Evolutionary conservation across 2,888 invertebrate species (phyloP).

Genomic region (Drosophila melanosoma): DNA sequence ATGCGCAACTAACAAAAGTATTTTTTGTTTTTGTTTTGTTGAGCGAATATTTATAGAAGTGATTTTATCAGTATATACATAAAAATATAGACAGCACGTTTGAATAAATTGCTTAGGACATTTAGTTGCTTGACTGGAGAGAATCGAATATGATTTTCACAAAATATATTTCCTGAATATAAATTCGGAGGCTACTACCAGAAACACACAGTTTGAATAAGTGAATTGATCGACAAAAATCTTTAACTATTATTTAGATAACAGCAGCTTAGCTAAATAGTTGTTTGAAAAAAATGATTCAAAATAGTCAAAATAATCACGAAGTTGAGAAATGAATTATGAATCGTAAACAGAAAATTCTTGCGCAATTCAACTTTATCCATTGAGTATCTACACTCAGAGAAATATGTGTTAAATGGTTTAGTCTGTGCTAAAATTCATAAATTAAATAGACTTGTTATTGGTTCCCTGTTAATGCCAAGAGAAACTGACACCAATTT

Average conservation of each 20-base stretch:
- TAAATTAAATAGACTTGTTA: not conserved
- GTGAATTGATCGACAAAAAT: not conserved
- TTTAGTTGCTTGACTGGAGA: slow-evolving; percentile 35
- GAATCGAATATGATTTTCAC: slow-evolving; percentile 29
- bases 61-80: slow-evolving; percentile 2
- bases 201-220: not conserved
- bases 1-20: not conserved
- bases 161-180: slow-evolving; percentile 27
- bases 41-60: not conserved
- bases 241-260: not conserved
- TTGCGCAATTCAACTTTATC: not conserved
- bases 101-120: slow-evolving; percentile 24
- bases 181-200: slow-evolving; percentile 27
- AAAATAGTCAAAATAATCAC: no score
- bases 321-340: not conserved
- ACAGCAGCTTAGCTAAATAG: not conserved
- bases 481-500: not conserved
- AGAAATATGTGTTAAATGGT: not conserved
- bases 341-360: not conserved
- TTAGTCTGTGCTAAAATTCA: not conserved
- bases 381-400: not conserved
- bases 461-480: not conserved
- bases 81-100: slow-evolving; percentile 23
- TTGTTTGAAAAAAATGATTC: not conserved
- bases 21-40: no score